Conservation (phyloP, 1,140 invertebrate species). For the Neodiprion virginianus region DNA sequence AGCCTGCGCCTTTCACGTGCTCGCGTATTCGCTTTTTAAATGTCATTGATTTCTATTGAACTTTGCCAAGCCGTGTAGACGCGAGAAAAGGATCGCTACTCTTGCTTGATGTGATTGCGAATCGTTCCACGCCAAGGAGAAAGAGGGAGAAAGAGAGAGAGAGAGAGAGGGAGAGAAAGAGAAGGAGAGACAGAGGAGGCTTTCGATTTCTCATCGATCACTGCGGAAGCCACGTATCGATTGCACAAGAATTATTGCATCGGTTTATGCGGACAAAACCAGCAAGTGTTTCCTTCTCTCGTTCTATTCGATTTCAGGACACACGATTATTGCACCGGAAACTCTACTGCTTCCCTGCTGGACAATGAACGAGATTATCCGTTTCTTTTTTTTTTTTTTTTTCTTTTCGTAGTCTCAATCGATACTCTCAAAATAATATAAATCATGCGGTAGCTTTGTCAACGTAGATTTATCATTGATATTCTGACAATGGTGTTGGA, state of each 20-base stretch:
- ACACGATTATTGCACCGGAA: too few relatives aligned
- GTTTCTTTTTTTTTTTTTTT: too few relatives aligned
- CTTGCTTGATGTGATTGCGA: not conserved
- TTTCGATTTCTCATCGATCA: slow-evolving; percentile 7
- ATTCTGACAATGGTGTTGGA: too few relatives aligned
- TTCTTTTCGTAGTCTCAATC: too few relatives aligned
- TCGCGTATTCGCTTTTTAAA: not conserved
- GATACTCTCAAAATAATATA: too few relatives aligned
- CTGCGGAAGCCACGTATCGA: not conserved
- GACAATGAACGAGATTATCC: too few relatives aligned
- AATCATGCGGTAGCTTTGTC: too few relatives aligned
- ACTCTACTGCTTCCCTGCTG: too few relatives aligned
- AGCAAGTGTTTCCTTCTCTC: too few relatives aligned
- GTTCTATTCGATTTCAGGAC: too few relatives aligned
- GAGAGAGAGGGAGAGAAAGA: not conserved
- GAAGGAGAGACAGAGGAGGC: not conserved
- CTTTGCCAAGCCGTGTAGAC: not conserved
- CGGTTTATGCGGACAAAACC: too few relatives aligned
- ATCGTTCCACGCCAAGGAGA: not conserved
- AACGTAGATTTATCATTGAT: too few relatives aligned
- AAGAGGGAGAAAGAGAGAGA: not conserved
- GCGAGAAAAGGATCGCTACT: not conserved
- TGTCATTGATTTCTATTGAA: not conserved
- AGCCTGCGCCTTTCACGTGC: not conserved
- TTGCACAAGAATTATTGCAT: not conserved